Conservation (phyloP, 1,140 invertebrate species). For the Zeugodacus cucurbitae region DNA sequence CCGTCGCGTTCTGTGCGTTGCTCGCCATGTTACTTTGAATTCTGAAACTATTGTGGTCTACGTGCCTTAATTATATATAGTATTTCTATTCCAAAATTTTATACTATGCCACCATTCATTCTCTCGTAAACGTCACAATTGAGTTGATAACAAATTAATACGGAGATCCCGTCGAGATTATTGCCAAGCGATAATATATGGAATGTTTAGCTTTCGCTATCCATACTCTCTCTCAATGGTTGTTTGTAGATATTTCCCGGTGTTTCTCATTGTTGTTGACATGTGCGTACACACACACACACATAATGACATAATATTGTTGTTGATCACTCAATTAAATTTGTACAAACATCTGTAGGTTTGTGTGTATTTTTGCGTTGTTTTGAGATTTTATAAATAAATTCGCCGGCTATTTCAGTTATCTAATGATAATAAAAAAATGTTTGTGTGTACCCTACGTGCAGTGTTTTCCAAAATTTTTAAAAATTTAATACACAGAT, state of each 20-base stretch:
- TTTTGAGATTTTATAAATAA: background rate
- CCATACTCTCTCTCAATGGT: background rate
- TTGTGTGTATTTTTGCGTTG: background rate
- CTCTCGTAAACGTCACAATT: background rate
- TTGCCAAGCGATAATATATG: background rate
- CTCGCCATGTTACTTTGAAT: background rate
- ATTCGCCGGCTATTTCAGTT: background rate
- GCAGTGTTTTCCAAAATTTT: background rate
- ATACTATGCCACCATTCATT: background rate
- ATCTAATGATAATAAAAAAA: background rate
- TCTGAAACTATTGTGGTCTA: background rate
- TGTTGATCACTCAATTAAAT: background rate
- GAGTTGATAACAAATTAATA: background rate
- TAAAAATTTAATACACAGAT: too few species aligned
- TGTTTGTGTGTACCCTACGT: background rate
- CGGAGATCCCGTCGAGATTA: background rate
- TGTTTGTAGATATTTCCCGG: background rate
- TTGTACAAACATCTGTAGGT: background rate
- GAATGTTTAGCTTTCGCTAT: background rate
- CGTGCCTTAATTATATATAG: background rate
- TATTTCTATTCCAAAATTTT: background rate
- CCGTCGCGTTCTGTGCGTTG: conserved; percentile 39
- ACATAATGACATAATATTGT: background rate
- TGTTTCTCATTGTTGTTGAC: background rate
- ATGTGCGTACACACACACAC: background rate